A percentile compares a stretch with the other conserved stretches of the same genome.
Conservation (phyloP, 2,113 vertebrate genomes). For the Myodes glareolus region DNA sequence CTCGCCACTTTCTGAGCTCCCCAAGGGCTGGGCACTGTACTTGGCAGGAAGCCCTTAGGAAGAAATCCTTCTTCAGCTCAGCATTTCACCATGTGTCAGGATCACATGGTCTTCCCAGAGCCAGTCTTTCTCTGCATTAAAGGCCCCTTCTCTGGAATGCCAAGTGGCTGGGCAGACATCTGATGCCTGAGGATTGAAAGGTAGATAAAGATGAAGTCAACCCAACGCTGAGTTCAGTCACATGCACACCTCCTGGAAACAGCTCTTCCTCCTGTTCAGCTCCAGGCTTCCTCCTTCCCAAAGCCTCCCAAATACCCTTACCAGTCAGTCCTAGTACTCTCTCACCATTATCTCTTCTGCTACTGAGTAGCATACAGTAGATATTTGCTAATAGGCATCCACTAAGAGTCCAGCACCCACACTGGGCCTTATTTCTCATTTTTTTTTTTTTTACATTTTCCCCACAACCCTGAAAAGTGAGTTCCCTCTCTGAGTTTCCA, state of each 20-base stretch:
- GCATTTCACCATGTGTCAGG: constrained; percentile 5
- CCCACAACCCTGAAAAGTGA: background rate
- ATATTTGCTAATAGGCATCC: background rate
- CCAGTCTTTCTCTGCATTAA: background rate
- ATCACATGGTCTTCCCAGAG: background rate
- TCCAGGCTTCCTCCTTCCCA: background rate
- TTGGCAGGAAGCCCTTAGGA: background rate
- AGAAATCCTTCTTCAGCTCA: background rate
- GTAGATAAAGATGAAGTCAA: background rate
- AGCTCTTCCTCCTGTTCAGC: background rate
- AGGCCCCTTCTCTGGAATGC: background rate
- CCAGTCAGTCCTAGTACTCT: constrained; percentile 9
- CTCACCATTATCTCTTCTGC: background rate
- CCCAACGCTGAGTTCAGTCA: background rate
- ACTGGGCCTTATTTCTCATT: background rate
- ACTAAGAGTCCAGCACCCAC: background rate
- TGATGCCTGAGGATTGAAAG: background rate
- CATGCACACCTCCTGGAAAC: background rate
- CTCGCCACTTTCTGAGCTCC: background rate
- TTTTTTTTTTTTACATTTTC: background rate
- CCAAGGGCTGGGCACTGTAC: background rate
- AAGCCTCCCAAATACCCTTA: background rate
- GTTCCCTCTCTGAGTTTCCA: background rate
- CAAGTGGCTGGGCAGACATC: background rate
- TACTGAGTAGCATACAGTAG: background rate